Conservation (phyloP, 2,113 vertebrate species). For the Dromas ardeola region DNA sequence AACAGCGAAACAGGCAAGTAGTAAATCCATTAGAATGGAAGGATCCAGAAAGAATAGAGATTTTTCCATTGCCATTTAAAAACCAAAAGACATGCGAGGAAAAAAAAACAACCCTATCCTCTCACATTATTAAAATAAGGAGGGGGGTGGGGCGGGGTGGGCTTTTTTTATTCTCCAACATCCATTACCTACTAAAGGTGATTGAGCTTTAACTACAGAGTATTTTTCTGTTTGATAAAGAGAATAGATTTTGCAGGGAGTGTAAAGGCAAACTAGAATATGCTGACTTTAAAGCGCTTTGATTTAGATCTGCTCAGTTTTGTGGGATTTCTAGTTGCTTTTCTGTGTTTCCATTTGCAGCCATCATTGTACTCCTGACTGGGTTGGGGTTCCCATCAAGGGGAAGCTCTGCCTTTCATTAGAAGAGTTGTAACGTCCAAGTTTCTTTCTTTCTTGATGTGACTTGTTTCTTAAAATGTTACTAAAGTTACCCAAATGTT, state of each 20-base stretch:
- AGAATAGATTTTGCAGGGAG: not conserved
- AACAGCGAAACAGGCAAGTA: not conserved
- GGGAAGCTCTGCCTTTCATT: not conserved
- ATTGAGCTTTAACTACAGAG: not conserved
- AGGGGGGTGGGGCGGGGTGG: fast-evolving
- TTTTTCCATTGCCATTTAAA: not conserved
- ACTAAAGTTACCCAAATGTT: not conserved
- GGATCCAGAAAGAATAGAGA: not conserved
- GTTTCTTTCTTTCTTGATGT: not conserved
- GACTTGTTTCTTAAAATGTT: not conserved
- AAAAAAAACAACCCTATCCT: no score
- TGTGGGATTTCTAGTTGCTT: not conserved
- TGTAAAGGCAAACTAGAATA: not conserved
- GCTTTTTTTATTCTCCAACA: not conserved
- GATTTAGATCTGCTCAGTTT: not conserved
- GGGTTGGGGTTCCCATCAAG: not conserved
- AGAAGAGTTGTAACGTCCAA: no score
- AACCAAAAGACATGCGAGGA: not conserved
- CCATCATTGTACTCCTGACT: not conserved
- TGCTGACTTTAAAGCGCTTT: not conserved
- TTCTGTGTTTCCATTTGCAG: not conserved
- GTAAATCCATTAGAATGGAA: not conserved
- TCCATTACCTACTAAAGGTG: not conserved
- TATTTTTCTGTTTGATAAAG: not conserved
- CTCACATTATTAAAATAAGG: not conserved